Evolutionary conservation across 2,113 vertebrate genomes (phyloP), one percentile per base, ranked within the genome.

Genomic region (Cavia aperea): DNA sequence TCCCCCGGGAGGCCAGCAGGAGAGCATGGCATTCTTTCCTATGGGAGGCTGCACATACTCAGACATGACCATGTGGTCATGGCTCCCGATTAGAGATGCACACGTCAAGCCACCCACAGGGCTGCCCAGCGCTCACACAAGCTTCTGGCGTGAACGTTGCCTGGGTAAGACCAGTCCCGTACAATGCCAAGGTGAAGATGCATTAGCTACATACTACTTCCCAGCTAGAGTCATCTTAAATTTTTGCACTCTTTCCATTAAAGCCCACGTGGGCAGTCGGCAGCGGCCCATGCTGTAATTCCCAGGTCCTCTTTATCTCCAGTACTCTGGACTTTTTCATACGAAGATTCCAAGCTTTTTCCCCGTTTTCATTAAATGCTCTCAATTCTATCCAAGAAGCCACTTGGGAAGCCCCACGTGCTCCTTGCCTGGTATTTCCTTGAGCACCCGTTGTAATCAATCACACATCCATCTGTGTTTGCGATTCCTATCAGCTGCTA

Each of bases 41-140:
- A 51, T 5, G 0, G 60, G 5, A 43, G 51, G 46, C 13, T 4
- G 24, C 33, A 8, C 11, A 16, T 66, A 4, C 60, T 39, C 70
- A 81, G 49, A 87, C 33, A 81, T 39, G 46, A 51, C 26, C 15
- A 23, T 13, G 23, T 16, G 18, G 29, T 68, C 24, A 11, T 9
- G 1, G n/a, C 78, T 78, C 54, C 81, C 39, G 4, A 60, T 3
- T 31, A 33, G 29, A 46, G 43, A 81, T 19, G 4, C 11, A 33
- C 81, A 66, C 43, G 39, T 78, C 21, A 14, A 62, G 46, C 43
- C 36, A 7, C 33, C 33, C 33, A 11, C 0, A 1, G 24, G 43
- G 7, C 70, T 46, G 36, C 7, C 54, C 2, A 54, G 0, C 0
- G 3, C 0, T 3, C 14, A 7, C 14, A 18, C 63, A 33, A 23